Evolutionary conservation across 2,888 invertebrate genomes (phyloP).

Genomic region (Meteorus colon): DNA sequence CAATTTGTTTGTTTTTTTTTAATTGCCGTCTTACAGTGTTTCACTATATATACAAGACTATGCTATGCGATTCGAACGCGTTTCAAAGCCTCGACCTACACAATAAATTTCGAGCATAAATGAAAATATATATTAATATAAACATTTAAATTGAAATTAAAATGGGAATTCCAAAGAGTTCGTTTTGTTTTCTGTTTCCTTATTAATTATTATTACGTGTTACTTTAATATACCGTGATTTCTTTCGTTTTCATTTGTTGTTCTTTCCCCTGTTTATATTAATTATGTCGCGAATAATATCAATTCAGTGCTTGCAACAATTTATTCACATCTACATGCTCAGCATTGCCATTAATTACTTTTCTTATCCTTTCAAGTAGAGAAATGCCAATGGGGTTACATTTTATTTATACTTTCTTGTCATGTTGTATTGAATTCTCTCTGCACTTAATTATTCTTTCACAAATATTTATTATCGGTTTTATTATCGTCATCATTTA

Average conservation of each 20-base stretch:
- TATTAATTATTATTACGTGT: not conserved
- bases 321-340: slow-evolving; percentile 5
- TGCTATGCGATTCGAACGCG: slow-evolving; percentile 33
- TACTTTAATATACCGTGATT: not conserved
- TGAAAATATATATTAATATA: slow-evolving; percentile 11
- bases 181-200: not conserved
- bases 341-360: not conserved
- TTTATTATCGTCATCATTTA: slow-evolving; percentile 3
- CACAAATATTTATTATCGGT: not conserved
- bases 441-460: not conserved
- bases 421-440: not conserved
- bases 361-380: not conserved
- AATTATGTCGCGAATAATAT: slow-evolving; percentile 36
- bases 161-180: not conserved
- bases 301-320: slow-evolving; percentile 31
- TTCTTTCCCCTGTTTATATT: not conserved
- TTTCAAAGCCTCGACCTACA: slow-evolving; percentile 33
- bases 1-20: slow-evolving; percentile 4
- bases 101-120: slow-evolving; percentile 9
- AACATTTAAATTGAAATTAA: not conserved
- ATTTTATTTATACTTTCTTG: not conserved
- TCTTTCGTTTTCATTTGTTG: slow-evolving; percentile 4
- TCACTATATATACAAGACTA: slow-evolving; percentile 32
- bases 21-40: not conserved
- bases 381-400: not conserved